Evolutionary conservation across 1,140 invertebrate species (phyloP).

Genomic region (Zaprionus tsacasi): DNA sequence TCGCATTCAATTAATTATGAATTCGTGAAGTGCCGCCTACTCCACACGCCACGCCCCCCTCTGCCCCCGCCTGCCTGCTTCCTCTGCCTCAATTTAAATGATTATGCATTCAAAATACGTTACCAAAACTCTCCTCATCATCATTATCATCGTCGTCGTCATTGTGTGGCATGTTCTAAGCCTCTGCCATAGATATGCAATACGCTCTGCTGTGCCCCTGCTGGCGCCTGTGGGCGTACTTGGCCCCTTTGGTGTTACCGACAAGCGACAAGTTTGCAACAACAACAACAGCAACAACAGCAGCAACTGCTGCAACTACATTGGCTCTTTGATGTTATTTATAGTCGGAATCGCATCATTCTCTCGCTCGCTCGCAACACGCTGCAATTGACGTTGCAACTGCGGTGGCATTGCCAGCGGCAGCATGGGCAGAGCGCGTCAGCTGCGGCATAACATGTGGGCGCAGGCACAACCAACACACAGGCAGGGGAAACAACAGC

Average conservation of each 20-base stretch:
- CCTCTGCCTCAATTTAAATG: constrained; percentile 26
- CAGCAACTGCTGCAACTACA: constrained; percentile 7
- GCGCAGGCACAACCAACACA: constrained; percentile 19
- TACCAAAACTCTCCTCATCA: constrained; percentile 64
- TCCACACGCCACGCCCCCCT: not conserved
- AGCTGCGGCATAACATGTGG: constrained; percentile 23
- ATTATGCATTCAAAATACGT: constrained; percentile 68
- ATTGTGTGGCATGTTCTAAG: constrained; percentile 33
- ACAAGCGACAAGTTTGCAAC: constrained; percentile 33
- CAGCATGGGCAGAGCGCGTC: constrained; percentile 7
- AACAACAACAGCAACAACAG: constrained; percentile 19
- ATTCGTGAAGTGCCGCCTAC: constrained; percentile 29
- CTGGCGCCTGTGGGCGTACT: constrained; percentile 36
- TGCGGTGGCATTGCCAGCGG: constrained; percentile 20
- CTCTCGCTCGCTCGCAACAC: constrained; percentile 6
- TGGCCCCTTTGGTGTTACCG: constrained; percentile 28
- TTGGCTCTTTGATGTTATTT: constrained; percentile 34
- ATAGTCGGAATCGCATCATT: constrained; percentile 33
- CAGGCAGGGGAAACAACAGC: not conserved
- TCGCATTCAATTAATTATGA: constrained; percentile 40
- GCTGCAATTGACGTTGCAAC: constrained; percentile 33
- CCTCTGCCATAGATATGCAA: constrained; percentile 25
- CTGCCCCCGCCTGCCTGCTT: not conserved
- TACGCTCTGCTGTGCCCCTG: constrained; percentile 8
- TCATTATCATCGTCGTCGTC: constrained; percentile 11